These are phyloP conservation scores for Acronicta leporina DNA, from an alignment of 2,888 invertebrate species.

Conservation along the genomic window DNA sequence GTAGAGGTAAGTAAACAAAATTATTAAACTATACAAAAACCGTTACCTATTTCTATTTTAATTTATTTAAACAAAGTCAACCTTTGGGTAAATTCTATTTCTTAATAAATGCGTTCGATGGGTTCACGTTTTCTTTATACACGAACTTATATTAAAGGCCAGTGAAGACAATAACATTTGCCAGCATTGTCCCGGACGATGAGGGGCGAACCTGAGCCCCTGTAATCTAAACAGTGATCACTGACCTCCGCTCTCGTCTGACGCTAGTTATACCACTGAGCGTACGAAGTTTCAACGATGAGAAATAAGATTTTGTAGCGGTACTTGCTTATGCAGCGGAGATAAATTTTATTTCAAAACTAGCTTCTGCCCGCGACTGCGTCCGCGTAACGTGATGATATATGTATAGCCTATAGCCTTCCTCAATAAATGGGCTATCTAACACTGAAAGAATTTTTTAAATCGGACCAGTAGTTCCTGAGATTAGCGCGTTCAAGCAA, in stretches of 20 bases:
- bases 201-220: conserved; percentile 63
- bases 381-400: no score
- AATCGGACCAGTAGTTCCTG: no score
- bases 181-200: conserved; percentile 60
- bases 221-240: conserved; percentile 65
- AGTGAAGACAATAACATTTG: conserved; percentile 63
- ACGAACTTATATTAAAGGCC: conserved; percentile 43
- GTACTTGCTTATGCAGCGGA: not conserved
- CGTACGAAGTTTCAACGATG: conserved; percentile 15
- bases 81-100: no score
- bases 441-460: no score
- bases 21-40: not conserved
- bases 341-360: no score
- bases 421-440: no score
- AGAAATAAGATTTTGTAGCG: not conserved
- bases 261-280: conserved; percentile 51
- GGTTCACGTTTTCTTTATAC: conserved; percentile 3
- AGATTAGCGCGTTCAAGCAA: no score
- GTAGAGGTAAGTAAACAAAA: no score
- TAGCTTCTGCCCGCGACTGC: no score
- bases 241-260: conserved; percentile 62
- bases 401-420: no score
- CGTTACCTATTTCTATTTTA: no score
- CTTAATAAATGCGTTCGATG: not conserved
- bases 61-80: no score